phyloP scores from a whole-genome alignment of 2,113 vertebrate species.

The Dipodomys stephensi region DNA sequence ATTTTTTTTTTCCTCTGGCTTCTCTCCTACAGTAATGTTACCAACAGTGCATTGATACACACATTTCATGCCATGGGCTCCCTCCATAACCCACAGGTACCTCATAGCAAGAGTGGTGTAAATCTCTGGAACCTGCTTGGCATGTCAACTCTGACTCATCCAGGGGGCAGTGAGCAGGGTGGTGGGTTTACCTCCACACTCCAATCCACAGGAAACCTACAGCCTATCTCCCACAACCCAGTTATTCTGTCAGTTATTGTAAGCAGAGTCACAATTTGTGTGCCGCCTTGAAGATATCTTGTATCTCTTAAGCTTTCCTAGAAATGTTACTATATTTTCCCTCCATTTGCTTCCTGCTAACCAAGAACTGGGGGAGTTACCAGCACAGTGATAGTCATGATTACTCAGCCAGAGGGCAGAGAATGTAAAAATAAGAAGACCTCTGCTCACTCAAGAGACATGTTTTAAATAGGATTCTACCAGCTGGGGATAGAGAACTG shows the following conservation, averaged over 20 bases:
- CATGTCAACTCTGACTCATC: not conserved
- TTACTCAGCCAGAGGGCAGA: slow-evolving; percentile 35
- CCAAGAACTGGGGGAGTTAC: slow-evolving; percentile 18
- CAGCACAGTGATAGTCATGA: slow-evolving; percentile 2
- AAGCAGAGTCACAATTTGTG: not conserved
- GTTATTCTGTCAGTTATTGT: not conserved
- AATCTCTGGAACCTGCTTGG: accelerated
- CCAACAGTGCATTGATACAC: accelerated
- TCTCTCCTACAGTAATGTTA: not conserved
- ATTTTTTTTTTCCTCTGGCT: not conserved
- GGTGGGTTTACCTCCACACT: not conserved
- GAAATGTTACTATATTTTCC: slow-evolving; percentile 73
- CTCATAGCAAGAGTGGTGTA: accelerated
- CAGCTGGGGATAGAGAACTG: not conserved
- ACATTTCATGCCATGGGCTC: accelerated
- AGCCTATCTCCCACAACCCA: not conserved
- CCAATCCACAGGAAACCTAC: slow-evolving; percentile 8
- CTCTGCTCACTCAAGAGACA: slow-evolving; percentile 48
- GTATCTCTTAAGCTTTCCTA: slow-evolving; percentile 34
- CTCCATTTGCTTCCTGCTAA: slow-evolving; percentile 64
- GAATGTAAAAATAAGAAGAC: slow-evolving; percentile 23
- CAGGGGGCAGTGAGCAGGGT: accelerated
- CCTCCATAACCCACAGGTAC: not conserved
- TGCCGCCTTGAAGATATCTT: not conserved
- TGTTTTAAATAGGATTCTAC: slow-evolving; percentile 26